A percentile compares a stretch with the other conserved stretches of the same genome.
Conservation (phyloP, 2,797 vertebrate genomes). For the Hypotaenidia okinawae region DNA sequence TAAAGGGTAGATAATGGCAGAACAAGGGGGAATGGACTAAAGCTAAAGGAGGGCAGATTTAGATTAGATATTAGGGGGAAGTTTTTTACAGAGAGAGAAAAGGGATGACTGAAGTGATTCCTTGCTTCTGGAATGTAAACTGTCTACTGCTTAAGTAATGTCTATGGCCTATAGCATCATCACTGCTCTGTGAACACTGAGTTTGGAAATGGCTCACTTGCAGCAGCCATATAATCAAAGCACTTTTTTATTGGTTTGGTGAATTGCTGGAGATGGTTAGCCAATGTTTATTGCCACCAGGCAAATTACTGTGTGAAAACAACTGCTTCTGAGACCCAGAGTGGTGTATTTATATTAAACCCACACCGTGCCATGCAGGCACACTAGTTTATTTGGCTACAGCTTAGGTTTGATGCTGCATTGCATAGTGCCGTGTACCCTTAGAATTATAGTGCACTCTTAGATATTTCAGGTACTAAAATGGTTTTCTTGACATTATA, state of each 20-base stretch:
- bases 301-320: neutral
- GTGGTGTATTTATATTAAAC: neutral
- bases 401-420: neutral
- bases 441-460: neutral
- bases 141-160: neutral
- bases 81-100: too few species aligned
- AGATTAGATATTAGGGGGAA: too few species aligned
- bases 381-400: rapidly evolving
- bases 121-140: neutral
- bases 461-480: neutral
- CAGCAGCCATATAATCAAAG: neutral
- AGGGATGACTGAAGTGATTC: neutral
- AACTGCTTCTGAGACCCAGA: neutral
- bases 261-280: neutral
- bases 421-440: neutral
- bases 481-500: neutral
- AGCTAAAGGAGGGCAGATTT: too few species aligned
- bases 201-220: neutral
- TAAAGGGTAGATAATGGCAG: too few species aligned
- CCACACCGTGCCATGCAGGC: rapidly evolving
- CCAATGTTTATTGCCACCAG: neutral
- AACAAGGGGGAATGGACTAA: too few species aligned
- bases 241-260: neutral
- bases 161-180: neutral
- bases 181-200: neutral